Percentiles rank a stretch among this genome's conserved stretches.
Conservation (phyloP, 2,888 invertebrate genomes). For the Xanthorhoe spadicearia region DNA sequence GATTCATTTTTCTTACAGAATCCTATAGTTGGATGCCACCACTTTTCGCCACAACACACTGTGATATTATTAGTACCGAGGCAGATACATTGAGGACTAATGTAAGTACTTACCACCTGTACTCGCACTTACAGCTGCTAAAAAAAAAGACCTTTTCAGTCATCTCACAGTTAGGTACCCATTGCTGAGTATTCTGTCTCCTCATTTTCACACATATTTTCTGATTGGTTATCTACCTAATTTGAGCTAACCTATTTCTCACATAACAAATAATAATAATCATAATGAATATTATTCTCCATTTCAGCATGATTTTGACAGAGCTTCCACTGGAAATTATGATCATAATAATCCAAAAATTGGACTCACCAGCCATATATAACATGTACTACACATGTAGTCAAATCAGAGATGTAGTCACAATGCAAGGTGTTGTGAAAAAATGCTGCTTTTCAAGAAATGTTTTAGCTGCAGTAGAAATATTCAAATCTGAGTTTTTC, state of each 20-base stretch:
- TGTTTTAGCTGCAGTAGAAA: constrained; percentile 57
- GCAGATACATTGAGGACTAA: background rate
- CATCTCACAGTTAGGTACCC: too few relatives aligned
- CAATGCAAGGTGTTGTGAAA: constrained; percentile 55
- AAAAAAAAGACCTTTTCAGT: background rate
- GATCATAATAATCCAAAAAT: constrained; percentile 61
- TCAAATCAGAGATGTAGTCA: constrained; percentile 54
- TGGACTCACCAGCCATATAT: constrained; percentile 58
- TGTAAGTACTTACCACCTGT: background rate
- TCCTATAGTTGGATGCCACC: background rate
- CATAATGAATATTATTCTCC: constrained; percentile 19
- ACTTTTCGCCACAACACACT: background rate
- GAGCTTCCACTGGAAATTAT: constrained; percentile 70
- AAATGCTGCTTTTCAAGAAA: constrained; percentile 59
- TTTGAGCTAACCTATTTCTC: too few relatives aligned
- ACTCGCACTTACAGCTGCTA: background rate
- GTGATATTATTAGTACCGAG: background rate
- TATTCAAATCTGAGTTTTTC: constrained; percentile 61
- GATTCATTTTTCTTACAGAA: background rate
- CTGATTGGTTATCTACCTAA: too few relatives aligned
- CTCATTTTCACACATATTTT: too few relatives aligned
- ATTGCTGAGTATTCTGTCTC: too few relatives aligned
- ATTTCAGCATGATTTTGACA: constrained; percentile 48
- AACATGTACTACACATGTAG: constrained; percentile 60
- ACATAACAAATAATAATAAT: background rate